These are phyloP conservation scores for Eremophila alpestris DNA, from an alignment of 2,797 vertebrate genomes.

Conservation along the genomic window DNA sequence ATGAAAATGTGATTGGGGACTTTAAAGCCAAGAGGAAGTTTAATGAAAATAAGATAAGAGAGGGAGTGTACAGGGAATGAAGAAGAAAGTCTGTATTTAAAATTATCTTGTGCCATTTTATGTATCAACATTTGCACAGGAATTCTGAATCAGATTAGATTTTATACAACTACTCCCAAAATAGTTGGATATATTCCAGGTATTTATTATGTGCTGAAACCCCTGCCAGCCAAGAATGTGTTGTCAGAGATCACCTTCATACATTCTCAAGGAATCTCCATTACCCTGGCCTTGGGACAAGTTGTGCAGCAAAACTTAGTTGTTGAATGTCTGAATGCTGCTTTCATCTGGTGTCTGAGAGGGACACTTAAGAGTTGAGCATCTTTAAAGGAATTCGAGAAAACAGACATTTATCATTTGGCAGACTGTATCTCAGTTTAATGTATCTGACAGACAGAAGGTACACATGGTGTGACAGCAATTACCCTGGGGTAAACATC, in stretches of 20 bases:
- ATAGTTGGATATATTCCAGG: not conserved
- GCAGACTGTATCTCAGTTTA: not conserved
- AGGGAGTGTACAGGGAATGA: not conserved
- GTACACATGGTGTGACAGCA: not conserved
- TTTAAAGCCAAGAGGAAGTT: not conserved
- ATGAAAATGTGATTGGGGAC: not conserved
- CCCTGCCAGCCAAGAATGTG: not conserved
- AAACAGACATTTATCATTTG: not conserved
- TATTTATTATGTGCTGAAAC: not conserved
- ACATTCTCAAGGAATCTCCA: not conserved
- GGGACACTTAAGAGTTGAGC: not conserved
- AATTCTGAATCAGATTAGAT: not conserved
- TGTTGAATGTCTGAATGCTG: not conserved
- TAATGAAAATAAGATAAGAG: not conserved
- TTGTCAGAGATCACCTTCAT: not conserved
- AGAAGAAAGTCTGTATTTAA: not conserved
- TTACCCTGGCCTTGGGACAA: not conserved
- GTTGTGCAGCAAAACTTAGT: not conserved
- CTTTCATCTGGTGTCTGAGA: conserved; percentile 10
- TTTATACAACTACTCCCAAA: not conserved
- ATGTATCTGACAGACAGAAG: not conserved
- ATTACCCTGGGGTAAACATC: not conserved
- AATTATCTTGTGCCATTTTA: not conserved
- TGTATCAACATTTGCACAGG: not conserved
- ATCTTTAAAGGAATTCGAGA: not conserved